A percentile compares a stretch with the other conserved stretches of the same genome.
Conservation (phyloP, 2,113 vertebrate genomes). For the Hyla sarda region DNA sequence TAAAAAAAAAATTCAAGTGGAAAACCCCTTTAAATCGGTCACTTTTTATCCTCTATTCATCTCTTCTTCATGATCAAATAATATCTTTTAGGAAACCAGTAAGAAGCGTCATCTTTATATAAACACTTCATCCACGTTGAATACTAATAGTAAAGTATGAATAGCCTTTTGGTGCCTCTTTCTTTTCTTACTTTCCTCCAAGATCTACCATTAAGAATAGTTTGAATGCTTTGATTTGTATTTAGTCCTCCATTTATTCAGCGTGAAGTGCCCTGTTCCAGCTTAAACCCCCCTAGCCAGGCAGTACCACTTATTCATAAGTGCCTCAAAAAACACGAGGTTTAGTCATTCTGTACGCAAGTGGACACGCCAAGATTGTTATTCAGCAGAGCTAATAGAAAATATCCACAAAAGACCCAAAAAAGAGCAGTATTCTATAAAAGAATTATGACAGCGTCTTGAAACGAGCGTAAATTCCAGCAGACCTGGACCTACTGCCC, state of each 20-base stretch:
- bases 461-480: neutral
- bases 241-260: neutral
- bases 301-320: neutral
- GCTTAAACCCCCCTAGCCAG: neutral
- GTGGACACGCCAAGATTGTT: neutral
- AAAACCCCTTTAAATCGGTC: too few species aligned
- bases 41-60: too few species aligned
- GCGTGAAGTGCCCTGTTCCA: neutral
- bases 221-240: neutral
- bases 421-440: neutral
- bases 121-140: neutral
- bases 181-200: neutral
- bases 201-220: neutral
- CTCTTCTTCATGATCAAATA: too few species aligned
- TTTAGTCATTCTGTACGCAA: neutral
- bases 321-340: neutral
- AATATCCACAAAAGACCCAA: neutral
- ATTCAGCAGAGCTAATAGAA: neutral
- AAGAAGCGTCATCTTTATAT: neutral
- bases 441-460: neutral
- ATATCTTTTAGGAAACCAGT: too few species aligned
- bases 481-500: neutral
- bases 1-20: too few species aligned
- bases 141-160: neutral
- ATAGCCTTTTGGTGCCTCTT: neutral